Evolutionary conservation across 2,113 vertebrate genomes (phyloP).

Genomic region (Pyxicephalus adspersus): DNA sequence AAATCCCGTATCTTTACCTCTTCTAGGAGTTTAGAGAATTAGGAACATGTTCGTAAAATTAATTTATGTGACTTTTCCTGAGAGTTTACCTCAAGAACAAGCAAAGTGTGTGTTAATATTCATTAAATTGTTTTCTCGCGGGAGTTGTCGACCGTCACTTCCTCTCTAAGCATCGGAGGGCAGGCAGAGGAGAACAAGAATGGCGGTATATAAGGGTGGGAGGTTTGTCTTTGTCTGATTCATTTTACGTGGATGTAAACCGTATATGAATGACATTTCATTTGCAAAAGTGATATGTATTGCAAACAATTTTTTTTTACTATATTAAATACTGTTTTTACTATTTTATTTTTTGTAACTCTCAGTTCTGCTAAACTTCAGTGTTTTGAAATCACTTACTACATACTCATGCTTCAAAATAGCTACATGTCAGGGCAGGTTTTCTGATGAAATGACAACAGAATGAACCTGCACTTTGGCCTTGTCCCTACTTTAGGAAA

Average conservation of each 20-base stretch:
- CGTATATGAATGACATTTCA: too few species aligned
- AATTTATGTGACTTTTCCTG: conserved; percentile 53
- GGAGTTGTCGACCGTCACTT: conserved; percentile 41
- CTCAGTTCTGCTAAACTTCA: too few species aligned
- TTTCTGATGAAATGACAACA: too few species aligned
- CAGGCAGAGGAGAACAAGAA: conserved; percentile 7
- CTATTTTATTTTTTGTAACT: too few species aligned
- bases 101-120: conserved; percentile 56
- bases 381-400: too few species aligned
- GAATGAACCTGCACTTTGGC: too few species aligned
- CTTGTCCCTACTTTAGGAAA: too few species aligned
- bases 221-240: conserved; percentile 24
- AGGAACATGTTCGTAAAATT: conserved; percentile 54
- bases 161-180: conserved; percentile 49
- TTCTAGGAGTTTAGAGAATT: conserved; percentile 53
- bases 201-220: conserved; percentile 36
- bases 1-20: conserved; percentile 54
- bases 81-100: conserved; percentile 54
- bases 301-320: too few species aligned
- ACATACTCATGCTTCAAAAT: too few species aligned
- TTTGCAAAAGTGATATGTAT: too few species aligned
- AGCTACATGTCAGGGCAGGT: too few species aligned
- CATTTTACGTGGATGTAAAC: neutral
- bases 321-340: too few species aligned
- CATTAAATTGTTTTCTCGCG: conserved; percentile 53